These are phyloP conservation scores for Tetranychus truncatus DNA, from an alignment of 2,888 invertebrate species.

Conservation along the genomic window DNA sequence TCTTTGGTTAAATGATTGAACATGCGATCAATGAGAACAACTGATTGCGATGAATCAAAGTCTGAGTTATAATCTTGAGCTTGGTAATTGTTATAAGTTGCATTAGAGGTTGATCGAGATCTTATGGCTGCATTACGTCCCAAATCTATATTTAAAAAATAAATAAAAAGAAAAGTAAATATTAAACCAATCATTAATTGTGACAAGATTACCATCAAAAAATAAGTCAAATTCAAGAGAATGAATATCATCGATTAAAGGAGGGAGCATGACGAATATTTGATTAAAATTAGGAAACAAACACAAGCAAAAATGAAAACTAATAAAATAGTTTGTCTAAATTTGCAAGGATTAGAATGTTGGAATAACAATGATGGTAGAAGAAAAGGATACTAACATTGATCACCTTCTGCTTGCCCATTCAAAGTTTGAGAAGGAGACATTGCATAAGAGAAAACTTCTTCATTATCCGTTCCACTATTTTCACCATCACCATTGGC, in stretches of 20 bases:
- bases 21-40: conserved; percentile 22
- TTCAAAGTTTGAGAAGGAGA: conserved; percentile 20
- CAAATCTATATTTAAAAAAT: background rate
- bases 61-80: background rate
- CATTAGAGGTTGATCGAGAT: background rate
- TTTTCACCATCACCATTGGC: conserved; percentile 11
- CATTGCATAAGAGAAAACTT: conserved; percentile 21
- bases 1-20: conserved; percentile 21
- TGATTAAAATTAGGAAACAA: background rate
- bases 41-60: conserved; percentile 8
- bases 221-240: background rate
- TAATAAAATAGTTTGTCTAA: background rate
- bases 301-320: background rate
- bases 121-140: background rate
- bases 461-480: conserved; percentile 18
- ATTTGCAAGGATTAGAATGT: background rate
- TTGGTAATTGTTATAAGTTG: background rate
- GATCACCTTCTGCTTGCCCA: background rate
- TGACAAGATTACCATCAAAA: background rate
- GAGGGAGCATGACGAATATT: background rate
- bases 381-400: conserved; percentile 4
- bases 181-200: background rate
- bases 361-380: background rate
- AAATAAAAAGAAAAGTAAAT: background rate
- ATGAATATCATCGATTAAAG: conserved; percentile 11